Conservation (phyloP, 2,797 vertebrate genomes). For the Lutjanus campechanus region DNA sequence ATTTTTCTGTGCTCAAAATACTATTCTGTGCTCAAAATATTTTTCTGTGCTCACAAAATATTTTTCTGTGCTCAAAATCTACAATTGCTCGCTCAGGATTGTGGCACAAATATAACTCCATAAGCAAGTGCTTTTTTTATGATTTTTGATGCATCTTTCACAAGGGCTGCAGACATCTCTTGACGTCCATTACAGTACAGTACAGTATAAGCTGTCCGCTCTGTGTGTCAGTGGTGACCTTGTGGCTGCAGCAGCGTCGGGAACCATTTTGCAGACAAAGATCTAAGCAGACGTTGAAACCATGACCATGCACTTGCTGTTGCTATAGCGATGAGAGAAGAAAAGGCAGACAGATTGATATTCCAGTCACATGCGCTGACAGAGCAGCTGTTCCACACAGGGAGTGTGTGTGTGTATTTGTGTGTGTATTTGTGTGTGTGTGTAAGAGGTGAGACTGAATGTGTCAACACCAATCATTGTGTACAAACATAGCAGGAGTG, state of each 20-base stretch:
- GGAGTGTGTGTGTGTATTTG: background rate
- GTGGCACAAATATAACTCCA: too few relatives aligned
- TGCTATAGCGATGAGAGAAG: conserved; percentile 75
- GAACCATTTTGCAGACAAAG: conserved; percentile 69
- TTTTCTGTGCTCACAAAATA: too few relatives aligned
- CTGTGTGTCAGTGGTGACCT: conserved; percentile 46
- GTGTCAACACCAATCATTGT: background rate
- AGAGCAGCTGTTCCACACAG: conserved; percentile 71
- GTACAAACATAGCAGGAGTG: background rate
- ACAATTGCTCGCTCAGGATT: too few relatives aligned
- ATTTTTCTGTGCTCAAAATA: too few relatives aligned
- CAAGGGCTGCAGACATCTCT: background rate
- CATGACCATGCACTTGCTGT: conserved; percentile 81
- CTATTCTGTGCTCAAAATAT: too few relatives aligned
- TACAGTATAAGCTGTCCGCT: background rate
- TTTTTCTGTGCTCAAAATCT: too few relatives aligned
- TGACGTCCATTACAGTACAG: background rate
- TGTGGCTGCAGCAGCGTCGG: conserved; percentile 42
- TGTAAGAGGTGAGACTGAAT: conserved; percentile 14
- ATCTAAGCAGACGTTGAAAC: conserved; percentile 67
- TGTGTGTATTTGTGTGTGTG: background rate
- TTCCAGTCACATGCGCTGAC: conserved; percentile 73
- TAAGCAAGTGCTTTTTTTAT: background rate
- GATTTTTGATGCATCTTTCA: conserved; percentile 4
- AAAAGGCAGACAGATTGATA: conserved; percentile 72